These are phyloP conservation scores for Sesia apiformis DNA, from an alignment of 2,888 invertebrate genomes.

Conservation along the genomic window DNA sequence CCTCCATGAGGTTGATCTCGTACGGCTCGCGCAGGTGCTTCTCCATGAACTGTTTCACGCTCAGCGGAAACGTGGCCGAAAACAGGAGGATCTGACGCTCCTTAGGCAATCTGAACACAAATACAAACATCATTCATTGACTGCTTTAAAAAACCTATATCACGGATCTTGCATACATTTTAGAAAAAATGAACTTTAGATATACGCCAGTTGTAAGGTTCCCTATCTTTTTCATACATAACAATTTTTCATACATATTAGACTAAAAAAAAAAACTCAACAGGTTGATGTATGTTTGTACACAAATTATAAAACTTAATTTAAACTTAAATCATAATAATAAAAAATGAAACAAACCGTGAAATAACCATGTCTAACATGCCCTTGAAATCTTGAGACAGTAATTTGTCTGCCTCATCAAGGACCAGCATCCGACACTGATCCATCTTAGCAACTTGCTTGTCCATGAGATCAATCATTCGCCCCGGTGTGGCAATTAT, in stretches of 20 bases:
- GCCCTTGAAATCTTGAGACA: conserved; percentile 99
- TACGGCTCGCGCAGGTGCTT: conserved; percentile 98
- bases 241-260: too few relatives aligned
- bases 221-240: too few relatives aligned
- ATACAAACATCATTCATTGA: background rate
- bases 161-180: background rate
- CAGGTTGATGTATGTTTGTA: too few relatives aligned
- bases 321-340: conserved; percentile 5
- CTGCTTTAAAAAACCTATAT: background rate
- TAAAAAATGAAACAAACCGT: conserved; percentile 24
- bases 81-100: conserved; percentile 98
- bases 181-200: background rate
- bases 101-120: conserved; percentile 82
- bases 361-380: conserved; percentile 98
- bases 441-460: conserved; percentile 94
- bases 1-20: conserved; percentile 99
- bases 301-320: background rate
- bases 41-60: conserved; percentile 99
- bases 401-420: conserved; percentile 99
- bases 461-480: conserved; percentile 99
- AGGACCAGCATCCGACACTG: conserved; percentile 97
- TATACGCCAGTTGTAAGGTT: too few relatives aligned
- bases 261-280: too few relatives aligned
- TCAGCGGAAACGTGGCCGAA: conserved; percentile 99
- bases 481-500: conserved; percentile 99